phyloP scores from a whole-genome alignment of 2,888 invertebrate species.

The Rhimphoctona megacephalus region DNA sequence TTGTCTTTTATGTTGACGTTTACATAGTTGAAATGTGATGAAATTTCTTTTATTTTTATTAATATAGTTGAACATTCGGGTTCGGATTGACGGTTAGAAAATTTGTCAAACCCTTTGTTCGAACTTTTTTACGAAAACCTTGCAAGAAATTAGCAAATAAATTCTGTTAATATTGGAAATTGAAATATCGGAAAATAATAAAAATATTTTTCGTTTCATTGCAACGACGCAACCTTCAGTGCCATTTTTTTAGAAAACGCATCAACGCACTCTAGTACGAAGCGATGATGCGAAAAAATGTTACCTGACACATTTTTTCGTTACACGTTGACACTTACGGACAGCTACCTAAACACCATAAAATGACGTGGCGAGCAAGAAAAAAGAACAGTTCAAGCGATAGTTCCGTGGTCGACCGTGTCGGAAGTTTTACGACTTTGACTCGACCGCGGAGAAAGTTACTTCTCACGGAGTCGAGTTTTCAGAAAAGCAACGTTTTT shows the following conservation, averaged over 20 bases:
- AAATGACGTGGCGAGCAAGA: conserved; percentile 73
- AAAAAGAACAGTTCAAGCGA: conserved; percentile 64
- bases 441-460: conserved; percentile 78
- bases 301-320: conserved; percentile 67
- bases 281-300: conserved; percentile 53
- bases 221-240: background rate
- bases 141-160: background rate
- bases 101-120: too few species aligned
- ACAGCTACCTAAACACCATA: conserved; percentile 81
- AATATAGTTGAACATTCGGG: too few species aligned
- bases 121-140: background rate
- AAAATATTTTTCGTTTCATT: background rate
- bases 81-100: too few species aligned
- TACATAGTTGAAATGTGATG: too few species aligned
- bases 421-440: conserved; percentile 78
- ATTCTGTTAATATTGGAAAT: background rate
- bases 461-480: conserved; percentile 57
- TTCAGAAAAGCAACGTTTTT: conserved; percentile 59
- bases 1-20: background rate
- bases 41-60: too few species aligned
- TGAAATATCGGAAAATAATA: background rate
- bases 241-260: background rate
- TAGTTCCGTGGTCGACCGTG: conserved; percentile 71
- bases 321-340: conserved; percentile 65
- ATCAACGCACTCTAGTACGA: background rate